Conservation (phyloP, 1,140 invertebrate genomes). For the Contarinia nasturtii region DNA sequence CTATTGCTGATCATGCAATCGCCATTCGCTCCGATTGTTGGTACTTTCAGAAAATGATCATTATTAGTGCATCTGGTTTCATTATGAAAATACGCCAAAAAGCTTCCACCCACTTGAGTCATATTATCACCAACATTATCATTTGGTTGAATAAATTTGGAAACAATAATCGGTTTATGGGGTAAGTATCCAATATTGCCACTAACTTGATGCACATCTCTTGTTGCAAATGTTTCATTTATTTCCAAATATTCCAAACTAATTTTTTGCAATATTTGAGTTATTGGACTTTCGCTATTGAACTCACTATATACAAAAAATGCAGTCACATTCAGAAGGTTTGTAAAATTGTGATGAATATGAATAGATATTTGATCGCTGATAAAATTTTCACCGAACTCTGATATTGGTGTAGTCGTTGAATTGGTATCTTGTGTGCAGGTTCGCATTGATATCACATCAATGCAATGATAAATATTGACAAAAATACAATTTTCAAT, state of each 20-base stretch:
- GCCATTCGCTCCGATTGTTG: not conserved
- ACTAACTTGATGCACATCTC: not conserved
- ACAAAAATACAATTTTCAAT: no score
- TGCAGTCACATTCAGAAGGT: not conserved
- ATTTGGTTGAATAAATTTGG: conserved; percentile 7
- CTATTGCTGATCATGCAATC: conserved; percentile 5
- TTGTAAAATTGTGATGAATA: conserved; percentile 2
- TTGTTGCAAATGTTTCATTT: not conserved
- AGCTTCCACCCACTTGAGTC: not conserved
- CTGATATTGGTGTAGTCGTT: no score
- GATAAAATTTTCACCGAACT: no score
- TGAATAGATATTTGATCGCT: not conserved
- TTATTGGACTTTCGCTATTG: not conserved
- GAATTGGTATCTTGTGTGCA: no score
- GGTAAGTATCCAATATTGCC: conserved; percentile 15
- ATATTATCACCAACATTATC: conserved; percentile 3
- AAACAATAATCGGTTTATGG: conserved; percentile 12
- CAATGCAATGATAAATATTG: no score
- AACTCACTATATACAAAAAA: not conserved
- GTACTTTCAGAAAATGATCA: conserved; percentile 1
- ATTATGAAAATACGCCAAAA: conserved; percentile 9
- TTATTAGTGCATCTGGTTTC: not conserved
- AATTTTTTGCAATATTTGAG: not conserved
- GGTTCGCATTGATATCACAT: no score
- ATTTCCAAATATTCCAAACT: not conserved